These are phyloP conservation scores for Scaptomyza cyrtandrae DNA, from an alignment of 2,888 invertebrate genomes.

Conservation along the genomic window DNA sequence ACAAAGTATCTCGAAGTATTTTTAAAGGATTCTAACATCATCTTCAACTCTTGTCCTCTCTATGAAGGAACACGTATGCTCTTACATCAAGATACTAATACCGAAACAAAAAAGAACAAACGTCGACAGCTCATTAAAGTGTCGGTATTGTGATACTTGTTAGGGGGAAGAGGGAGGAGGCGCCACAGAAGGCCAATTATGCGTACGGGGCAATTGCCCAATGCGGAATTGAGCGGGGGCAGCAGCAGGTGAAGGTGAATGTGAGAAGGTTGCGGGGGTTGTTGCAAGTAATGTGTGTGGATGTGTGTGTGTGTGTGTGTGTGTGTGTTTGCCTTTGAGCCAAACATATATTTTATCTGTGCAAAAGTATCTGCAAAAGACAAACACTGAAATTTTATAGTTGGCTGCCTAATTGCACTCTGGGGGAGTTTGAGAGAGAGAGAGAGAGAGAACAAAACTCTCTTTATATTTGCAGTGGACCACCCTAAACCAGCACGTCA, in stretches of 20 bases:
- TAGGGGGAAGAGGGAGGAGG: constrained; percentile 10
- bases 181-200: constrained; percentile 74
- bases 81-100: constrained; percentile 29
- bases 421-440: constrained; percentile 71
- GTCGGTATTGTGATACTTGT: constrained; percentile 28
- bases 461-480: constrained; percentile 4
- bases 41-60: constrained; percentile 10
- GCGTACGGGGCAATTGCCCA: constrained; percentile 58
- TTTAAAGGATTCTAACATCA: too few relatives aligned
- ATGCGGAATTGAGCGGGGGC: constrained; percentile 21
- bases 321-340: constrained; percentile 38
- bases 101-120: constrained; percentile 26
- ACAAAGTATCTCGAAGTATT: neutral
- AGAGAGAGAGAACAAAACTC: neutral
- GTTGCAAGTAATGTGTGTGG: constrained; percentile 3
- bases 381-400: constrained; percentile 82
- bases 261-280: constrained; percentile 8
- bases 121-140: constrained; percentile 66
- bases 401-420: constrained; percentile 82
- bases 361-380: constrained; percentile 73
- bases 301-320: constrained; percentile 24
- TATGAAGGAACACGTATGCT: neutral
- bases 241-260: neutral
- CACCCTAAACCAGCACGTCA: neutral
- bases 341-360: constrained; percentile 23